Percentiles rank a stretch among this genome's conserved stretches.
Evolutionary conservation across 2,797 vertebrate genomes (phyloP).

Genomic region (Notolabrus celidotus): DNA sequence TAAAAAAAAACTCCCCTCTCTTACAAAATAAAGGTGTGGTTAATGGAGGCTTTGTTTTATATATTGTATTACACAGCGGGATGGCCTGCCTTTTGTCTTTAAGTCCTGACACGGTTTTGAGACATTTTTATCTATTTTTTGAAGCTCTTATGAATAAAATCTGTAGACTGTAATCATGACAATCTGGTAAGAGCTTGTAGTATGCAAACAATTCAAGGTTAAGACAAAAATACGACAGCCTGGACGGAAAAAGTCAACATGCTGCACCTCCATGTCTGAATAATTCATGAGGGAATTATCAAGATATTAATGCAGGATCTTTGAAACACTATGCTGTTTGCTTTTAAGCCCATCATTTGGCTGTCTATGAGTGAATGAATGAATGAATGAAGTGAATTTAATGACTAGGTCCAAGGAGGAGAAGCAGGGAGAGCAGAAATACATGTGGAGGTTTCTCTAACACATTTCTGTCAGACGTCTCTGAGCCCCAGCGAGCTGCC

Average conservation of each 20-base stretch:
- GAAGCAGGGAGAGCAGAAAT: slow-evolving; percentile 7
- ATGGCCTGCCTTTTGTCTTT: background rate
- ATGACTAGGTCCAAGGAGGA: background rate
- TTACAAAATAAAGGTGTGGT: background rate
- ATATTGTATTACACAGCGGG: background rate
- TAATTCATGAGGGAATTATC: slow-evolving; percentile 47
- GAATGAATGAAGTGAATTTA: background rate
- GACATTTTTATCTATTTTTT: slow-evolving; percentile 10
- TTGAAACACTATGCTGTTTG: slow-evolving; percentile 26
- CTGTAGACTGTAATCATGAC: slow-evolving; percentile 5
- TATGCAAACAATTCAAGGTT: slow-evolving; percentile 47
- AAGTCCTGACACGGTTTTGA: slow-evolving; percentile 1
- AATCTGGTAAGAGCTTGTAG: background rate
- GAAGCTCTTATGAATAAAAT: slow-evolving; percentile 29
- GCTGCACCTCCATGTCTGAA: slow-evolving; percentile 13
- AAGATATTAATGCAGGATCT: slow-evolving; percentile 34
- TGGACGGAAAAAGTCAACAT: slow-evolving; percentile 33
- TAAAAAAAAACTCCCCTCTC: slow-evolving; percentile 1
- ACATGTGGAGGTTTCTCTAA: background rate
- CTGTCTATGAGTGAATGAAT: slow-evolving; percentile 10
- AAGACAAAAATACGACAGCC: slow-evolving; percentile 8
- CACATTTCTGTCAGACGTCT: slow-evolving; percentile 7
- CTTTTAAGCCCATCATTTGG: slow-evolving; percentile 4
- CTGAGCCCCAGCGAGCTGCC: slow-evolving; percentile 18
- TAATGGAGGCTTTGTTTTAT: background rate